A percentile compares a stretch with the other conserved stretches of the same genome.
phyloP scores from a whole-genome alignment of 2,113 vertebrate species.

The Saccopteryx bilineata region DNA sequence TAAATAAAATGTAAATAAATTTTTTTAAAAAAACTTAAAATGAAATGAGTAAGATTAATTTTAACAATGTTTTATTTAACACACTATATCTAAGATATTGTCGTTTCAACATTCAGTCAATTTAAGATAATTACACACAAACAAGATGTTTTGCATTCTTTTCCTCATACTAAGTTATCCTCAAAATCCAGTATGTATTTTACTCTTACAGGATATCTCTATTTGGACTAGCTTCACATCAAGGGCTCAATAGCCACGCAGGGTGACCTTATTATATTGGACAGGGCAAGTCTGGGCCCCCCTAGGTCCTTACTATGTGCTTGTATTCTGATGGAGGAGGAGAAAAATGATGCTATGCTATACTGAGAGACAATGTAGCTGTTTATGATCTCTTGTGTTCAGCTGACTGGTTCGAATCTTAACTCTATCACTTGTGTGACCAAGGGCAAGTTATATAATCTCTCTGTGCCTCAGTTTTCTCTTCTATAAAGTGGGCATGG shows the following conservation, averaged over 20 bases:
- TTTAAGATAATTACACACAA: background rate
- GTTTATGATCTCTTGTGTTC: background rate
- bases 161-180: background rate
- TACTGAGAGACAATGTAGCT: background rate
- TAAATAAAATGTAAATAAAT: background rate
- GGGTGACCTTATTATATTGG: background rate
- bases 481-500: background rate
- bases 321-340: background rate
- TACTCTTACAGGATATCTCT: background rate
- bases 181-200: background rate
- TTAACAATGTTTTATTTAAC: conserved; percentile 27
- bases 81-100: background rate
- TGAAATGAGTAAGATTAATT: background rate
- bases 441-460: background rate
- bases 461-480: background rate
- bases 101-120: background rate
- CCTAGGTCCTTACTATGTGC: background rate
- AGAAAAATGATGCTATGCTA: background rate
- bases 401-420: background rate
- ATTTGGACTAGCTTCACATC: background rate
- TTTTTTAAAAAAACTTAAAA: background rate
- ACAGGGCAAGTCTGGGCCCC: background rate
- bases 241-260: background rate
- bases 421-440: background rate
- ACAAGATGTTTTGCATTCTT: background rate